A percentile compares a stretch with the other conserved stretches of the same genome.
Evolutionary conservation across 92 coral and sea anemone genomes (phyloP).

Genomic region (Metridium senile): DNA sequence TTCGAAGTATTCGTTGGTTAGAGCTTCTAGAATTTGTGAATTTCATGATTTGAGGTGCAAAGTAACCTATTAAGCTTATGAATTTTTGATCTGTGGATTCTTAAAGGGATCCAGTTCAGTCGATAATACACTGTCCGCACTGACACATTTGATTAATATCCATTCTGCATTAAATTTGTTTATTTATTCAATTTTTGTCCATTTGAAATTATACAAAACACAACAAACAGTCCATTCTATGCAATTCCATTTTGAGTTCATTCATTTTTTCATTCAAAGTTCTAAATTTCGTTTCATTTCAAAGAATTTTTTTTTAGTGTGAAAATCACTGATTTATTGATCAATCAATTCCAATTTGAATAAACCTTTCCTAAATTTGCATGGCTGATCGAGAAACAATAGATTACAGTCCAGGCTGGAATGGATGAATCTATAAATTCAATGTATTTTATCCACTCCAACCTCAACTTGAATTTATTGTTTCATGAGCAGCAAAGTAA

Average conservation of each 20-base stretch:
- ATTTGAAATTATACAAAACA: not conserved
- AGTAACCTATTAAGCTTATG: not conserved
- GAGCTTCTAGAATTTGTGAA: not conserved
- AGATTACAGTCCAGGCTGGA: too few species aligned
- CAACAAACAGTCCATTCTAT: not conserved
- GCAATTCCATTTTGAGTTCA: too few species aligned
- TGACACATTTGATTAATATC: not conserved
- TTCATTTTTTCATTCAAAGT: not conserved
- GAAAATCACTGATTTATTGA: not conserved
- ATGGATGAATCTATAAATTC: too few species aligned
- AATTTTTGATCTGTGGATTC: conserved; percentile 14
- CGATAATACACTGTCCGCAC: not conserved
- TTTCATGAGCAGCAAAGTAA: too few species aligned
- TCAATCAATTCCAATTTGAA: not conserved
- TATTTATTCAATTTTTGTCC: not conserved
- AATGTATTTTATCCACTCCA: too few species aligned
- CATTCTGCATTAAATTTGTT: not conserved
- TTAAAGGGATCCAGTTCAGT: not conserved
- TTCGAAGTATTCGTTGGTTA: not conserved
- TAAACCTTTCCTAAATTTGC: too few species aligned
- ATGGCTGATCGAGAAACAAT: too few species aligned
- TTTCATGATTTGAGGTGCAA: not conserved
- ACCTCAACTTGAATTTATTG: too few species aligned
- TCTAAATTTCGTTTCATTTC: not conserved
- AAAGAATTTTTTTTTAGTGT: not conserved